Evolutionary conservation across 1,140 invertebrate genomes (phyloP).

Genomic region (Halictus rubicundus): DNA sequence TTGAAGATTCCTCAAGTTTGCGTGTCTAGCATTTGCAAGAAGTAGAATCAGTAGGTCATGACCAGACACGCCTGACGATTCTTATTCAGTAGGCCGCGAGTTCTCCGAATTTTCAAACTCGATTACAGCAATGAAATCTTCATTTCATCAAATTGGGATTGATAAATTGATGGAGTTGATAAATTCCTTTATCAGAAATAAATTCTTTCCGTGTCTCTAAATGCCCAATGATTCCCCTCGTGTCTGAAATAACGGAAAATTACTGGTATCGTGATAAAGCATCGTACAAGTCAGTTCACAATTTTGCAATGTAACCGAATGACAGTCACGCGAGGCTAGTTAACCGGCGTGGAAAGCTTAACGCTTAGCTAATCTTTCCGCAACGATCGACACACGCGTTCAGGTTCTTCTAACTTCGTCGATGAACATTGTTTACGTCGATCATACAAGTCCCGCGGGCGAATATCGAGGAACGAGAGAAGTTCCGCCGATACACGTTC

Average conservation of each 20-base stretch:
- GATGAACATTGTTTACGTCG: conserved; percentile 17
- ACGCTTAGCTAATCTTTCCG: conserved; percentile 27
- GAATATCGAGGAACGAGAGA: neutral
- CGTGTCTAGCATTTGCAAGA: too few relatives aligned
- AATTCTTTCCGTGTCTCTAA: too few relatives aligned
- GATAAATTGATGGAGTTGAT: too few relatives aligned
- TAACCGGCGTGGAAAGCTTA: conserved; percentile 25
- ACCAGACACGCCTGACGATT: too few relatives aligned
- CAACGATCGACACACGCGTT: conserved; percentile 14
- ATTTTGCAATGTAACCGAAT: conserved; percentile 38
- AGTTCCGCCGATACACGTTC: neutral
- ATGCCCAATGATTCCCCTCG: neutral
- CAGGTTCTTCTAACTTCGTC: neutral
- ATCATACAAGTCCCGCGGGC: neutral
- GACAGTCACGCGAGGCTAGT: conserved; percentile 50
- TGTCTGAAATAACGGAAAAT: neutral
- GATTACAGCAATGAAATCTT: too few relatives aligned
- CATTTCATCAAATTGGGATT: too few relatives aligned
- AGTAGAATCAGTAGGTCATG: too few relatives aligned
- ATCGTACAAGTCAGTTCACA: neutral
- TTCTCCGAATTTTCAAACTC: too few relatives aligned
- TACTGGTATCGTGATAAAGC: neutral
- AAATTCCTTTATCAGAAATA: too few relatives aligned
- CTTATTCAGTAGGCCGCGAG: too few relatives aligned
- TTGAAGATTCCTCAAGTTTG: too few relatives aligned